phyloP scores from a whole-genome alignment of 1,140 invertebrate species.

The Thalassaphorura encarpata region DNA sequence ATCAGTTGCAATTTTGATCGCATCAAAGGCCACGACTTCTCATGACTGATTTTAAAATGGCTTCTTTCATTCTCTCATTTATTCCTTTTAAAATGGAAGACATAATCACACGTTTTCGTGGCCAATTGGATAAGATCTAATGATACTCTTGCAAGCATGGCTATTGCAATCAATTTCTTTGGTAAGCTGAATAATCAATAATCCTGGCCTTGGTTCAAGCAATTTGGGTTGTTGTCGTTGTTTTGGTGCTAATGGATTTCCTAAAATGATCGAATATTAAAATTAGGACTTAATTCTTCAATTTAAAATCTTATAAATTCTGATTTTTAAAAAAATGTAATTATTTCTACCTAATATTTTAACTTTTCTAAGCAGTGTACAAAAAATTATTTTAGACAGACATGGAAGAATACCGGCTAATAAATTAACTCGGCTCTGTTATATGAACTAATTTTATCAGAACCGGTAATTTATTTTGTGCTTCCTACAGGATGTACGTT shows the following conservation, averaged over 20 bases:
- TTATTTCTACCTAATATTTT: no score
- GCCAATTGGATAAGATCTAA: conserved; percentile 44
- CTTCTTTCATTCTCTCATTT: not conserved
- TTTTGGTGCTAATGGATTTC: not conserved
- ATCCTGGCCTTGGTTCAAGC: not conserved
- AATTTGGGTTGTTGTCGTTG: not conserved
- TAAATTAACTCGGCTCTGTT: no score
- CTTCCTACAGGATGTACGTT: no score
- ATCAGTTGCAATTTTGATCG: conserved; percentile 23
- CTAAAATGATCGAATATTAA: no score
- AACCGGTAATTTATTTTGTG: no score
- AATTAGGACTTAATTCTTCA: no score
- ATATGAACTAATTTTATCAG: no score
- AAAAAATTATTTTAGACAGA: no score
- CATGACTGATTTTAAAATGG: not conserved
- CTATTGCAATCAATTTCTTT: conserved; percentile 27
- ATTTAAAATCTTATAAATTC: no score
- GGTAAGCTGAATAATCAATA: not conserved
- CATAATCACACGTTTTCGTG: conserved; percentile 23
- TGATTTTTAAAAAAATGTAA: no score
- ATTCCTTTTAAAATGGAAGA: conserved; percentile 1
- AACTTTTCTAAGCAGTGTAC: no score
- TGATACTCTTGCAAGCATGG: conserved; percentile 76
- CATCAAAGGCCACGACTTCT: conserved; percentile 17
- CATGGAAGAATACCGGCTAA: no score